These are phyloP conservation scores for Indicator indicator DNA, from an alignment of 2,113 vertebrate species.

Conservation along the genomic window DNA sequence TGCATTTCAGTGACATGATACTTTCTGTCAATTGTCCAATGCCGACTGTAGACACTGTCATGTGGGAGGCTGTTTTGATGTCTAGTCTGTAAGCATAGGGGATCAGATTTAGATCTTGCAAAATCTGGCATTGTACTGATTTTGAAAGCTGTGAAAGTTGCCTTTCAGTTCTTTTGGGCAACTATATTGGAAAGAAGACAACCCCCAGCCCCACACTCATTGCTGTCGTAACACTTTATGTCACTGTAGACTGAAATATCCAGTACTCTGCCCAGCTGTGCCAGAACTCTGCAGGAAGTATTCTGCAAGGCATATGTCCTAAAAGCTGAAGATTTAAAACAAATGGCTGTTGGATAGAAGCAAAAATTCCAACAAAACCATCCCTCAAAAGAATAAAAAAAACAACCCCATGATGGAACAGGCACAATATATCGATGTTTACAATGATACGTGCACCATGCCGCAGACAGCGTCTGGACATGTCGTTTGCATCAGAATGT, in stretches of 20 bases:
- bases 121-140: neutral
- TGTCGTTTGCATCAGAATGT: neutral
- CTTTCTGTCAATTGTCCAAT: neutral
- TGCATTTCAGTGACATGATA: neutral
- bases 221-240: fast-evolving
- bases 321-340: neutral
- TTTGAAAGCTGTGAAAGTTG: neutral
- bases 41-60: neutral
- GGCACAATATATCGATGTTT: neutral
- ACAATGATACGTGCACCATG: fast-evolving
- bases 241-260: neutral
- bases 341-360: neutral
- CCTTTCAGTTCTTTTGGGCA: neutral
- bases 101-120: neutral
- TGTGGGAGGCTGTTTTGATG: neutral
- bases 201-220: neutral
- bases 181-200: neutral
- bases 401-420: neutral
- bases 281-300: neutral
- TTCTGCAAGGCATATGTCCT: neutral
- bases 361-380: too few species aligned
- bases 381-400: neutral
- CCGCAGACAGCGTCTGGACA: neutral
- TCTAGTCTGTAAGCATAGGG: neutral
- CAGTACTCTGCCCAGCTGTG: neutral